Evolutionary conservation across 2,797 vertebrate species (phyloP).

Genomic region (Pantherophis alleghaniensis): DNA sequence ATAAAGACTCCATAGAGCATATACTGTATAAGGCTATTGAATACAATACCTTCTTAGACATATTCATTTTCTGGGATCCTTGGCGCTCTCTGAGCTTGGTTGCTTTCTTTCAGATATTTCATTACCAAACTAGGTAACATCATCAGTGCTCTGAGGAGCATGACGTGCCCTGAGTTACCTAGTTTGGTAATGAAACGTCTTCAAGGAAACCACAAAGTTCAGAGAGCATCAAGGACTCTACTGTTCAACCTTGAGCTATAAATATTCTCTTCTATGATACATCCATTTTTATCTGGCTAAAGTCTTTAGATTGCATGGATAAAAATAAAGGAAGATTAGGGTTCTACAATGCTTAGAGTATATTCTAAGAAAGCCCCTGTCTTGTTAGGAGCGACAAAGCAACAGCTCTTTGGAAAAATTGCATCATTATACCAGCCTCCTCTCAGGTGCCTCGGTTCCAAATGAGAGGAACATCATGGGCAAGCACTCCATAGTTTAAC

Average conservation of each 20-base stretch:
- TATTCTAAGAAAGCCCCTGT: background rate
- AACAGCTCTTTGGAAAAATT: background rate
- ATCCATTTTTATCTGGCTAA: background rate
- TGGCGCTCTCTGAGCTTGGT: background rate
- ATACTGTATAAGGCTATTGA: background rate
- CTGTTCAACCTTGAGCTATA: background rate
- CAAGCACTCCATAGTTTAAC: conserved; percentile 1
- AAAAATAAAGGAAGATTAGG: background rate
- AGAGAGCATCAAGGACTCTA: background rate
- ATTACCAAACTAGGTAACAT: background rate
- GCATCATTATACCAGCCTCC: background rate
- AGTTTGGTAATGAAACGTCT: background rate
- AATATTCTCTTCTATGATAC: background rate
- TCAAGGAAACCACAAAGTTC: background rate
- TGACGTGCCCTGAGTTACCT: background rate
- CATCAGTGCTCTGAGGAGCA: background rate
- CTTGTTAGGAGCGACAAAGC: background rate
- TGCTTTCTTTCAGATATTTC: background rate
- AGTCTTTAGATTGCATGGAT: background rate
- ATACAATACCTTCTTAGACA: background rate
- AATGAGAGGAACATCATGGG: background rate
- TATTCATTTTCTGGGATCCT: background rate
- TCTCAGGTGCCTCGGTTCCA: background rate
- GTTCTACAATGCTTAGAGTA: background rate
- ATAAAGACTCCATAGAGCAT: background rate